Percentiles rank a stretch among this genome's conserved stretches.
Conservation (phyloP, 2,888 invertebrate genomes). For the Limenitis arthemis region DNA sequence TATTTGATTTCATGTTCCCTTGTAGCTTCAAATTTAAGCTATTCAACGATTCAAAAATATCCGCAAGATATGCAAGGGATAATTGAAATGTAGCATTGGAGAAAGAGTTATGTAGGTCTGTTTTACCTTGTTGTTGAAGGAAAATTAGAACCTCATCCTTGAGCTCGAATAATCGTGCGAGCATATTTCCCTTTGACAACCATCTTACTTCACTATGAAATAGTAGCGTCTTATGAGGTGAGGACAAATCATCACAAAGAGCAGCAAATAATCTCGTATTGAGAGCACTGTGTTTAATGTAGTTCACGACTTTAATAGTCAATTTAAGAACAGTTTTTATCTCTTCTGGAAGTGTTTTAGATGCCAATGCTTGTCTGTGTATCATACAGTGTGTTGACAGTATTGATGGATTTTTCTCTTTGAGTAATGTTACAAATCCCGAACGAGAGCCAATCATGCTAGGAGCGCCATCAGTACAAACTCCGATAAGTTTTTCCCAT, state of each 20-base stretch:
- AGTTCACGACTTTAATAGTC: constrained; percentile 13
- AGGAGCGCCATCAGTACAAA: constrained; percentile 30
- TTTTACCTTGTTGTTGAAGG: too few relatives aligned
- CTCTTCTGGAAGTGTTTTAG: constrained; percentile 18
- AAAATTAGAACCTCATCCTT: too few relatives aligned
- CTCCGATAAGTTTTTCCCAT: constrained; percentile 27
- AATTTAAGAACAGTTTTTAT: constrained; percentile 9
- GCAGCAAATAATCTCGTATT: neutral
- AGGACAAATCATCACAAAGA: neutral
- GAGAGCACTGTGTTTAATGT: constrained; percentile 11
- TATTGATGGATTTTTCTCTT: constrained; percentile 21
- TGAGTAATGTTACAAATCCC: constrained; percentile 21
- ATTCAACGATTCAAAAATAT: too few relatives aligned
- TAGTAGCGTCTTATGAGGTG: too few relatives aligned
- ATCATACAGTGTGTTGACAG: constrained; percentile 11
- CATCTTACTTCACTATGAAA: too few relatives aligned
- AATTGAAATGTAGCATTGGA: too few relatives aligned
- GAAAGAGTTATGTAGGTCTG: too few relatives aligned
- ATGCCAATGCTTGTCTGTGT: constrained; percentile 23
- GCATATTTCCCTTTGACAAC: too few relatives aligned
- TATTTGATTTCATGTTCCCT: too few relatives aligned
- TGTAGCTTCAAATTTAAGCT: too few relatives aligned
- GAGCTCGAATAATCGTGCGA: too few relatives aligned
- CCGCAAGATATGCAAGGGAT: too few relatives aligned
- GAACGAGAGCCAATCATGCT: constrained; percentile 28